Evolutionary conservation across 2,888 invertebrate genomes (phyloP), one percentile per base, ranked within the genome.

Genomic region (Ecdyonurus torrentis): DNA sequence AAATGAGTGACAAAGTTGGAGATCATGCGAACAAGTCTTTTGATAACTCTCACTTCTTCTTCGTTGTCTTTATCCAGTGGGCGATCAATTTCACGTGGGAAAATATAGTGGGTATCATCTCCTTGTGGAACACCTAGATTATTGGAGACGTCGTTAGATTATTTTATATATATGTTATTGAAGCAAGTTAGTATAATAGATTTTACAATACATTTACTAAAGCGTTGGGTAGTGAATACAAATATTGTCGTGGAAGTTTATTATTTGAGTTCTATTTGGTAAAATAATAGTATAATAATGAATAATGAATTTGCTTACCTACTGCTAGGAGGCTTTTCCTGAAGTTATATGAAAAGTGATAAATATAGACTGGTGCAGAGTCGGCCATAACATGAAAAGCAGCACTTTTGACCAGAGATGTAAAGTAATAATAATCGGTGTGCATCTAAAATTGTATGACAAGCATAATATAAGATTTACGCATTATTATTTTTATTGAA

Each of bases 81-180:
- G 7, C 55, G 7, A 18, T n/a, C 55, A 55, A 10, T 22, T 5
- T 55, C 55, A 5, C 22, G 5, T 55, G 63, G 24, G 25, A 63
- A 59, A 22, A 63, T 23, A 5, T 59, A 52, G 5, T 23, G 59
- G 2, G 59, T 59, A 23, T 63, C 63, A 59, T 63, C 63, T 24
- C 63, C 63, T 59, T 63, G 63, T 37, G 63, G 63, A 2, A 63
- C 52, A 58, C 63, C 63, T 63, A 25, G 15, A 37, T n/a, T n/a
- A n/a, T n/a, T n/a, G n/a, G n/a, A n/a, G n/a, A n/a, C n/a, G n/a
- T n/a, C n/a, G n/a, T n/a, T n/a, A n/a, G n/a, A n/a, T n/a, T n/a
- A n/a, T n/a, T n/a, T n/a, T n/a, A n/a, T n/a, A n/a, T n/a, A n/a
- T n/a, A n/a, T n/a, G n/a, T n/a, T n/a, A n/a, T n/a, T n/a, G n/a